Conservation (phyloP, 2,113 vertebrate genomes). For the Campylorhamphus procurvoides region DNA sequence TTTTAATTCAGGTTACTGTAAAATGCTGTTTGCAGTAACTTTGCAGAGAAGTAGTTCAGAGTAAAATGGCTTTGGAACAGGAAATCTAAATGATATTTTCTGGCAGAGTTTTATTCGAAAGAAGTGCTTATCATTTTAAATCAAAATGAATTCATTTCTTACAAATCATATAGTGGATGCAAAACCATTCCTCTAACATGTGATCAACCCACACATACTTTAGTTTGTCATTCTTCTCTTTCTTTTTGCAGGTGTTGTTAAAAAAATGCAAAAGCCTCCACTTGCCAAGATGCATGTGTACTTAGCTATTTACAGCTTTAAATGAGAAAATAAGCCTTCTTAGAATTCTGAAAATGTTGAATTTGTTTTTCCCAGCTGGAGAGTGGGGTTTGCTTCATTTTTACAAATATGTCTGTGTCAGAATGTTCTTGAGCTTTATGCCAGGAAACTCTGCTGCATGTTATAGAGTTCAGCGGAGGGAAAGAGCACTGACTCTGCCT, state of each 20-base stretch:
- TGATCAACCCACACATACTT: constrained; percentile 43
- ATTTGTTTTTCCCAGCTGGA: constrained; percentile 41
- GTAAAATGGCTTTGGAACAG: neutral
- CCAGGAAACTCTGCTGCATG: neutral
- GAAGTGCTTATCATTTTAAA: neutral
- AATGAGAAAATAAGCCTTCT: constrained; percentile 25
- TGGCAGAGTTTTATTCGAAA: neutral
- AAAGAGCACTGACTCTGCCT: neutral
- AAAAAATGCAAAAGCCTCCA: constrained; percentile 34
- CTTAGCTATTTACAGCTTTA: constrained; percentile 35
- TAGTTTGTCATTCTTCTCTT: constrained; percentile 35
- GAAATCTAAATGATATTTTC: neutral
- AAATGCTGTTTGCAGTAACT: neutral
- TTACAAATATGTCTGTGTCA: neutral
- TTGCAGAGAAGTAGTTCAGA: neutral
- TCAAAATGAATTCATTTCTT: constrained; percentile 26
- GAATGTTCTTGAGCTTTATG: neutral
- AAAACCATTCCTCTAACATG: constrained; percentile 2
- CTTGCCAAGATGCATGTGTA: constrained; percentile 4
- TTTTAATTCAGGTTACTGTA: neutral
- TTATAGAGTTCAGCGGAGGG: neutral
- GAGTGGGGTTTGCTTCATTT: constrained; percentile 12
- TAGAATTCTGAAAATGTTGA: constrained; percentile 22
- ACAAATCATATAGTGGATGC: neutral
- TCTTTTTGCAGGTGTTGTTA: constrained; percentile 42